Evolutionary conservation across 2,797 vertebrate species (phyloP).

Genomic region (Manis crassicaudata): DNA sequence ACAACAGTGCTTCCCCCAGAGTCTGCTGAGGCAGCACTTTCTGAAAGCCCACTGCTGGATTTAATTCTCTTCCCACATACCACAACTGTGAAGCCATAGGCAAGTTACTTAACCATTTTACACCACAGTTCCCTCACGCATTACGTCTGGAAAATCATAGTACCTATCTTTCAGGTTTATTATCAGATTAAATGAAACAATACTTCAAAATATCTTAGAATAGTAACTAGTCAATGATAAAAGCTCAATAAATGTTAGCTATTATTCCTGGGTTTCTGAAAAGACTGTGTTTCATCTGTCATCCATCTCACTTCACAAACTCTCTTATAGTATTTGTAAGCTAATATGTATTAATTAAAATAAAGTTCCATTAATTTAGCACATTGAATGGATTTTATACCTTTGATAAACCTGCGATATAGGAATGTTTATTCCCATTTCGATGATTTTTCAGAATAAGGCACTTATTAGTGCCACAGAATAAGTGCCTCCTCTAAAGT

Average conservation of each 20-base stretch:
- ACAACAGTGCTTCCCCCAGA: too few species aligned
- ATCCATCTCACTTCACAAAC: background rate
- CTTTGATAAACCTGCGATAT: background rate
- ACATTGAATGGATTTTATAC: background rate
- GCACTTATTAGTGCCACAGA: too few species aligned
- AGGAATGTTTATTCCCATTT: background rate
- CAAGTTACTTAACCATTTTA: background rate
- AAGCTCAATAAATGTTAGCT: background rate
- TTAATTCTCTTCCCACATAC: fast-evolving
- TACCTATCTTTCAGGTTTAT: background rate
- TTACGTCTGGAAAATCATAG: background rate
- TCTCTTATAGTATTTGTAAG: background rate
- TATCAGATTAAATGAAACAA: background rate
- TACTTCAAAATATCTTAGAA: background rate
- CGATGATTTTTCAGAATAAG: background rate
- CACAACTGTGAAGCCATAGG: background rate
- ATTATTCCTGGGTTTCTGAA: background rate
- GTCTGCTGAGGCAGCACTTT: too few species aligned
- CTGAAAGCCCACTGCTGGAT: background rate
- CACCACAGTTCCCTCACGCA: too few species aligned
- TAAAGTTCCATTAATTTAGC: background rate
- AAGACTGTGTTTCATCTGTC: background rate
- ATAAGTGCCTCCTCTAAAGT: background rate
- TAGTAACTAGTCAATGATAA: background rate
- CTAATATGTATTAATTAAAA: background rate